A percentile compares a stretch with the other conserved stretches of the same genome.
phyloP scores from a whole-genome alignment of 2,888 invertebrate genomes.

The Fissipunctia ypsillon region DNA sequence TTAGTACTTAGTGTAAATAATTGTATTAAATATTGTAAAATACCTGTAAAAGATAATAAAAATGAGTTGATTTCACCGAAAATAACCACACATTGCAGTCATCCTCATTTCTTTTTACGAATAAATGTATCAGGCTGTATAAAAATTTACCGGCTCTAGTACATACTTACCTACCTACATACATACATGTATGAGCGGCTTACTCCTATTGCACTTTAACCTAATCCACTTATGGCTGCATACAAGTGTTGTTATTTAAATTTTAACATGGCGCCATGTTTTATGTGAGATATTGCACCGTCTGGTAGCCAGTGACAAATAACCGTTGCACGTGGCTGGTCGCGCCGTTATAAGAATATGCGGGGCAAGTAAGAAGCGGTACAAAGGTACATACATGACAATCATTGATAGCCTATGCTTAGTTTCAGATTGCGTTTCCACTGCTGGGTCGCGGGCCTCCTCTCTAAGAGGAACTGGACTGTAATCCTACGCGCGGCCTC shows the following conservation, averaged over 20 bases:
- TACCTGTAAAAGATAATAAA: too few relatives aligned
- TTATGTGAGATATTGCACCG: slow-evolving; percentile 57
- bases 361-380: slow-evolving; percentile 19
- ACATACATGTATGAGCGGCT: slow-evolving; percentile 30
- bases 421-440: neutral
- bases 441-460: too few relatives aligned
- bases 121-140: neutral
- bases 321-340: slow-evolving; percentile 59
- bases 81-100: neutral
- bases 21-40: too few relatives aligned
- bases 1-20: too few relatives aligned
- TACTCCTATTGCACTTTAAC: slow-evolving; percentile 56
- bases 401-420: neutral
- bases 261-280: slow-evolving; percentile 54
- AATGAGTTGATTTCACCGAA: neutral
- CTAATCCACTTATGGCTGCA: slow-evolving; percentile 58
- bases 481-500: too few relatives aligned
- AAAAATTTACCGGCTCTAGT: slow-evolving; percentile 22
- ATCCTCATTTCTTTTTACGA: neutral
- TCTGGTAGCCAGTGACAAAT: slow-evolving; percentile 60
- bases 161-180: neutral
- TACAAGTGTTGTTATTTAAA: slow-evolving; percentile 61
- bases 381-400: neutral
- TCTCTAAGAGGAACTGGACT: neutral
- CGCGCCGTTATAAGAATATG: slow-evolving; percentile 34